A percentile compares a stretch with the other conserved stretches of the same genome.
Evolutionary conservation across 1,140 invertebrate species (phyloP).

Genomic region (Temnothorax longispinosus): DNA sequence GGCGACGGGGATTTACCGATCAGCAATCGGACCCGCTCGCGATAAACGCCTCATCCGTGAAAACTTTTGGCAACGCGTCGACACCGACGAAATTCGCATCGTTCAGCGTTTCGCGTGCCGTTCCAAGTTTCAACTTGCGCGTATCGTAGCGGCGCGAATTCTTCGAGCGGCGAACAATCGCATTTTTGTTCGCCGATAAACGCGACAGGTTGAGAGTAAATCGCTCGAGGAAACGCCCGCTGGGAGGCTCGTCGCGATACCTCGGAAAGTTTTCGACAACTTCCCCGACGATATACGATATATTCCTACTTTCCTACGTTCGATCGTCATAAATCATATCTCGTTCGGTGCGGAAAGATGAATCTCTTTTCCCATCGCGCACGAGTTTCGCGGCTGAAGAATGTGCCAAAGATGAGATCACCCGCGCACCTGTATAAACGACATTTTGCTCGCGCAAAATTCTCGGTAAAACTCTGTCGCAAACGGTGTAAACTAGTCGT

Average conservation of each 20-base stretch:
- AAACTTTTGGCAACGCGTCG: conserved; percentile 58
- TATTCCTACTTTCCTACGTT: neutral
- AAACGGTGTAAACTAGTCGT: neutral
- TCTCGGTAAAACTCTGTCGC: conserved; percentile 52
- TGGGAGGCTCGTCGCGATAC: neutral
- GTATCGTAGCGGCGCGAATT: neutral
- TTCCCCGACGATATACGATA: too few relatives aligned
- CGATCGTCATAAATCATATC: too few relatives aligned
- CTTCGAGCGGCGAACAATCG: too few relatives aligned
- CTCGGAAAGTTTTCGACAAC: neutral
- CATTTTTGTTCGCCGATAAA: too few relatives aligned
- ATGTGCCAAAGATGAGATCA: conserved; percentile 63
- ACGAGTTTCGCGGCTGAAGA: neutral
- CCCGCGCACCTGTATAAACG: conserved; percentile 34
- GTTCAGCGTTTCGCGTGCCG: neutral
- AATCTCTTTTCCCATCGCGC: neutral
- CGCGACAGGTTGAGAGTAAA: neutral
- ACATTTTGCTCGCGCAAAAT: neutral
- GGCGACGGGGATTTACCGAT: conserved; percentile 69
- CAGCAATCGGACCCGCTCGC: neutral
- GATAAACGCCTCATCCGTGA: conserved; percentile 17
- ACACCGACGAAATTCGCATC: neutral
- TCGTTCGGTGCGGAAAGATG: neutral
- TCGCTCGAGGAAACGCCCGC: neutral
- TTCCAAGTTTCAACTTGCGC: neutral